Evolutionary conservation across 2,888 invertebrate genomes (phyloP), one percentile per base, ranked within the genome.

Genomic region (Formica aserva): DNA sequence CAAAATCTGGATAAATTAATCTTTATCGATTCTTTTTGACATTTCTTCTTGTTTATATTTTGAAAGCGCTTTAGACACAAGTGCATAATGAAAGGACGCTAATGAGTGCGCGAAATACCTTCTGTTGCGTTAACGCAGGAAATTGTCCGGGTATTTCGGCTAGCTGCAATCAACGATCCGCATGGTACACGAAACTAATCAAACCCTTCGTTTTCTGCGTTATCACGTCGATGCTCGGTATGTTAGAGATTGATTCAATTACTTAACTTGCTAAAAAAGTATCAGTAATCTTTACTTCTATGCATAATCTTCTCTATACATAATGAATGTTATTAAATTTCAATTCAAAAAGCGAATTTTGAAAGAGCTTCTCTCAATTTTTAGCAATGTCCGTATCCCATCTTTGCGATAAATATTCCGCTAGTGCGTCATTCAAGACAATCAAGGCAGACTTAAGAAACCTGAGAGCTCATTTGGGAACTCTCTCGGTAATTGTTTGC

Each of bases 301-400:
- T 15, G 22, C 22, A 52, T n/a, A n/a, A 67, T 29, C 3, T 22
- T 57, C 8, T 11, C 3, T 11, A 57, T 22, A 22, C 11, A 11
- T 57, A 52, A 52, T 52, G n/a, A 52, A 52, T 52, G n/a, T 60
- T 8, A 63, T 41, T 41, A 26, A 38, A 26, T 48, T 4, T n/a
- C 11, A 71, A 41, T 74, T 29, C 6, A 41, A 60, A 1, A 4
- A 32, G 3, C 32, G 3, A n/a, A 57, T 26, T 57, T 57, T 38
- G 2, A 38, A 38, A 22, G 22, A 32, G 32, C 45, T 45, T n/a
- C 15, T 15, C 11, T 41, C 69, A 18, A 82, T 67, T 91, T 91
- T 52, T 86, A 94, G 94, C 94, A 1, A 91, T 94, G 90, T 93
- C 94, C 9, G 92, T 93, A 41, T 91, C 93, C 65, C 93, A 94